Evolutionary conservation across 2,113 vertebrate species (phyloP).

Genomic region (Carollia perspicillata): DNA sequence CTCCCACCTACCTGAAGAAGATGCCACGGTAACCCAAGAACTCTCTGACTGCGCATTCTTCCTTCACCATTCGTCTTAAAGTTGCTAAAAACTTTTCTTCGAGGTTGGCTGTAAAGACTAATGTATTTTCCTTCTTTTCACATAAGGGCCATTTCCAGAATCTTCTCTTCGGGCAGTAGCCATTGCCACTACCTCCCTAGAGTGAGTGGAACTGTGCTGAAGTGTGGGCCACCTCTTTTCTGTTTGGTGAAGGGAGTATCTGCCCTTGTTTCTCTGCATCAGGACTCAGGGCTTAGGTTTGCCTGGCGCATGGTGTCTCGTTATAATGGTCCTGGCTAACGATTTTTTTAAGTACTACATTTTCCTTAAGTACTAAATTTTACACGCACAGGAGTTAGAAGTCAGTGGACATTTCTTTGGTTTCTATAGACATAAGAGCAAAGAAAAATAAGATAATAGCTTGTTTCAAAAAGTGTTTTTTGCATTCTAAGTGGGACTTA

Average conservation of each 20-base stretch:
- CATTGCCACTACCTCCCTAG: not conserved
- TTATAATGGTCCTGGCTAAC: not conserved
- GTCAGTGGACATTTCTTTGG: not conserved
- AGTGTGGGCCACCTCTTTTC: not conserved
- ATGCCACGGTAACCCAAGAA: not conserved
- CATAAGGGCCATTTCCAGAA: not conserved
- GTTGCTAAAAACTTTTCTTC: not conserved
- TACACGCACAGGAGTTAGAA: not conserved
- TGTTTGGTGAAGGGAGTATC: not conserved
- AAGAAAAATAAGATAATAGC: not conserved
- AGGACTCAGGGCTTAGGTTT: not conserved
- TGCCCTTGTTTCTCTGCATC: not conserved
- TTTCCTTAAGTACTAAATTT: not conserved
- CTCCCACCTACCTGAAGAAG: not conserved
- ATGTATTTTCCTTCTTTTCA: not conserved
- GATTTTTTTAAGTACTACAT: not conserved
- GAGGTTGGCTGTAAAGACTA: not conserved
- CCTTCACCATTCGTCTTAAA: not conserved
- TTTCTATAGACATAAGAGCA: not conserved
- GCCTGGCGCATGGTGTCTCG: not conserved
- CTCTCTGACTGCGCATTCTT: not conserved
- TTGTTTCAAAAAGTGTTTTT: slow-evolving; percentile 1
- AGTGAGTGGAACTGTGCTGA: not conserved
- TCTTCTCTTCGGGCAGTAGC: not conserved
- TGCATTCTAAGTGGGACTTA: not conserved